Evolutionary conservation across 2,888 invertebrate genomes (phyloP).

Genomic region (Scelioninae gen. 1): DNA sequence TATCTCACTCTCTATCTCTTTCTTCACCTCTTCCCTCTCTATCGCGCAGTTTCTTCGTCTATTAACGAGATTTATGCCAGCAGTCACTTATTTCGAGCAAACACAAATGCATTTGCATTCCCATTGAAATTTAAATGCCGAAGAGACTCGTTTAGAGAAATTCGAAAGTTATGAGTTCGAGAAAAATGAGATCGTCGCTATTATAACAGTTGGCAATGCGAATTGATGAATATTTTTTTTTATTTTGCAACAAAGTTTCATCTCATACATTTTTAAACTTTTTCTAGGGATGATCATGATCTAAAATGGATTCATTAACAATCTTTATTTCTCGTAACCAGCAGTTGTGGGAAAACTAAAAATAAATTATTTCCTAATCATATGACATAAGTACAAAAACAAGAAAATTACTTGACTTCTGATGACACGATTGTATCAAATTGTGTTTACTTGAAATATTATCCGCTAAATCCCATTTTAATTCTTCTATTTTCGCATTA

Average conservation of each 20-base stretch:
- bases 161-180: conserved; percentile 59
- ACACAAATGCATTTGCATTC: conserved; percentile 52
- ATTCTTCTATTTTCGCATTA: background rate
- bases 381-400: too few species aligned
- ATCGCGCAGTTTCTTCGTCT: conserved; percentile 31
- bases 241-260: background rate
- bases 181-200: conserved; percentile 46
- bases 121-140: conserved; percentile 64
- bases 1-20: conserved; percentile 20
- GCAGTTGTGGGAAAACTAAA: too few species aligned
- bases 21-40: conserved; percentile 35
- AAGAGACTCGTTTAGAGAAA: conserved; percentile 63
- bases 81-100: conserved; percentile 67
- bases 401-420: too few species aligned
- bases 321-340: too few species aligned
- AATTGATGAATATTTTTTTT: conserved; percentile 16
- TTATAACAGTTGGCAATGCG: conserved; percentile 39
- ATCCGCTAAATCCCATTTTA: too few species aligned
- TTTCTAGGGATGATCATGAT: too few species aligned
- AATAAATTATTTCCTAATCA: too few species aligned
- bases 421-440: too few species aligned
- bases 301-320: too few species aligned
- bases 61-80: conserved; percentile 60
- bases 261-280: too few species aligned
- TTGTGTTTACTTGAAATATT: too few species aligned